These are phyloP conservation scores for Amphiprion percula DNA, from an alignment of 2,113 vertebrate species.

Conservation along the genomic window DNA sequence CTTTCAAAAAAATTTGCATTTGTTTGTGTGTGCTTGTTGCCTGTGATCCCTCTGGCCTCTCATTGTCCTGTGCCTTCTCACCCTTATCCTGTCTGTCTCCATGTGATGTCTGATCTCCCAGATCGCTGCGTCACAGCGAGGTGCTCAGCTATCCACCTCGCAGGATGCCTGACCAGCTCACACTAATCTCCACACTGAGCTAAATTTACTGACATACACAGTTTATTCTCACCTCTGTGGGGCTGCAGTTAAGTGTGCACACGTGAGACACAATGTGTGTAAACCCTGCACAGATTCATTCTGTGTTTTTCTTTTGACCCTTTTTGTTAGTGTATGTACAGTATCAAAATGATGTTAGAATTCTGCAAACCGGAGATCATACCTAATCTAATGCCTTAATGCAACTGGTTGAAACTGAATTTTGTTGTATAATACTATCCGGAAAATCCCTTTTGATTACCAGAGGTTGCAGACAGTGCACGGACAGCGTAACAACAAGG, in stretches of 20 bases:
- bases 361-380: slow-evolving; percentile 3
- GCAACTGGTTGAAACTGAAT: slow-evolving; percentile 32
- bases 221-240: slow-evolving; percentile 57
- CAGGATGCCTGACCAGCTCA: slow-evolving; percentile 64
- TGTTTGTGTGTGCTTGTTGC: background rate
- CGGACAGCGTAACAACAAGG: background rate
- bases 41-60: slow-evolving; percentile 10
- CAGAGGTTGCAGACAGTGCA: slow-evolving; percentile 40
- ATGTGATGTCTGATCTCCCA: slow-evolving; percentile 75
- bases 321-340: slow-evolving; percentile 10
- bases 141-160: slow-evolving; percentile 66
- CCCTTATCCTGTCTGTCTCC: slow-evolving; percentile 65
- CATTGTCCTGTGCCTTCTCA: slow-evolving; percentile 40
- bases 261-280: slow-evolving; percentile 17
- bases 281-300: background rate
- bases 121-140: slow-evolving; percentile 62
- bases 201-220: slow-evolving; percentile 66
- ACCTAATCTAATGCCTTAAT: slow-evolving; percentile 35
- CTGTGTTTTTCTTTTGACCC: background rate
- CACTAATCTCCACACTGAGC: slow-evolving; percentile 70
- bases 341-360: slow-evolving; percentile 7
- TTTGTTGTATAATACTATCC: slow-evolving; percentile 23
- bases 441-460: slow-evolving; percentile 54
- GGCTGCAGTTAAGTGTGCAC: slow-evolving; percentile 22
- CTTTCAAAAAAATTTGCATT: too few relatives aligned